Percentiles rank a stretch among this genome's conserved stretches.
Evolutionary conservation across 2,888 invertebrate genomes (phyloP).

Genomic region (Anoplius nigerrimus): DNA sequence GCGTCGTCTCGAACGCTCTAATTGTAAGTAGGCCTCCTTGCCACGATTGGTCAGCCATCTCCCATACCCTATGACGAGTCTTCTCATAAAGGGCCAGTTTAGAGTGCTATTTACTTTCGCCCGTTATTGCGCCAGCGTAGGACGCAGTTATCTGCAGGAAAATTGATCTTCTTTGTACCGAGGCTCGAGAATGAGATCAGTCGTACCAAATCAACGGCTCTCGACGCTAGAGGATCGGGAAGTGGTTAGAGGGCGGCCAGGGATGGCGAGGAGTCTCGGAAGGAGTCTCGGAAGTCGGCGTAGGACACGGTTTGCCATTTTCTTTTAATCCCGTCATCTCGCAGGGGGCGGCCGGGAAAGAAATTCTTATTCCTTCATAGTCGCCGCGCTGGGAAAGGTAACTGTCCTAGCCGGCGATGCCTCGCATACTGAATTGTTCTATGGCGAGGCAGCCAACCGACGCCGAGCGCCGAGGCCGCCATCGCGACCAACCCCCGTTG

Average conservation of each 20-base stretch:
- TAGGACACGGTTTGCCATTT: slow-evolving; percentile 2
- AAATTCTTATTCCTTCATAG: slow-evolving; percentile 28
- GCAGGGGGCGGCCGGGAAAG: slow-evolving; percentile 12
- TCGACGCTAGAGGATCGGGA: background rate
- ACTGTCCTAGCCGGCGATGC: slow-evolving; percentile 16
- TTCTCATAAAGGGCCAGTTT: too few species aligned
- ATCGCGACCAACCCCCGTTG: too few species aligned
- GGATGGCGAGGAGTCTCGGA: background rate
- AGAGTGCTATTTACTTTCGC: too few species aligned
- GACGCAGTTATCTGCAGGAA: too few species aligned
- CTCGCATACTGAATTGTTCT: slow-evolving; percentile 35
- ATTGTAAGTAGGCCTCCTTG: too few species aligned
- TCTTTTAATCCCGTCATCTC: slow-evolving; percentile 26
- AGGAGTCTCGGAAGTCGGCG: background rate
- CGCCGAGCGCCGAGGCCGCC: background rate
- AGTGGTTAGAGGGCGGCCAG: background rate
- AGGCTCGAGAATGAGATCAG: slow-evolving; percentile 3
- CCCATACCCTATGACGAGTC: too few species aligned
- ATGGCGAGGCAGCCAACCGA: background rate
- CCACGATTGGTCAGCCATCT: too few species aligned
- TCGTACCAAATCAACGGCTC: slow-evolving; percentile 4
- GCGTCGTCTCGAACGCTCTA: too few species aligned
- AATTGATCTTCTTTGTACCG: too few species aligned
- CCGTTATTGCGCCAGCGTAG: too few species aligned
- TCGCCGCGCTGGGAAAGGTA: slow-evolving; percentile 26